Evolutionary conservation across 2,888 invertebrate species (phyloP).

Genomic region (Linyphia triangularis): DNA sequence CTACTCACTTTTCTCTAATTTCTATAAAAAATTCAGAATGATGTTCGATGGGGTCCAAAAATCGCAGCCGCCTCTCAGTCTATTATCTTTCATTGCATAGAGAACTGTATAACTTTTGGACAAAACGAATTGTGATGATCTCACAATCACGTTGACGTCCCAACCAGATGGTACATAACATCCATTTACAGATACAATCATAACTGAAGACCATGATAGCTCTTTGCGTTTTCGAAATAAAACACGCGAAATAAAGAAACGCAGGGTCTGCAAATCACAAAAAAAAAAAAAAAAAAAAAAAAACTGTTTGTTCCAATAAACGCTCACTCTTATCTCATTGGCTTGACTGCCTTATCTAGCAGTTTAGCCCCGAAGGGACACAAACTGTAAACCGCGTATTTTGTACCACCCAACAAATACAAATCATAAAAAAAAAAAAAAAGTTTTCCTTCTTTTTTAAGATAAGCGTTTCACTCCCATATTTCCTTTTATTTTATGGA

Average conservation of each 20-base stretch:
- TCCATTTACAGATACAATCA: background rate
- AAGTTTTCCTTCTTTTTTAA: slow-evolving; percentile 53
- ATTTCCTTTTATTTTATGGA: slow-evolving; percentile 70
- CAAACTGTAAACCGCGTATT: slow-evolving; percentile 66
- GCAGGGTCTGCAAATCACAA: background rate
- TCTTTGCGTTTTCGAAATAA: background rate
- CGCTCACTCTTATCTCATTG: slow-evolving; percentile 57
- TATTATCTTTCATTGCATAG: too few relatives aligned
- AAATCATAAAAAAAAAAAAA: slow-evolving; percentile 64
- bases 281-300: slow-evolving; percentile 24
- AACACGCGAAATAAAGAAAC: background rate
- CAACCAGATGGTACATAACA: too few relatives aligned
- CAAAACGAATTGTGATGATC: too few relatives aligned
- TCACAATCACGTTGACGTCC: too few relatives aligned
- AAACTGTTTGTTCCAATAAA: slow-evolving; percentile 66
- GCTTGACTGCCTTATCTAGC: slow-evolving; percentile 63
- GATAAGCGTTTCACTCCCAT: slow-evolving; percentile 61
- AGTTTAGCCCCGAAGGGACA: slow-evolving; percentile 67
- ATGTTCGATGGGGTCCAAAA: too few relatives aligned
- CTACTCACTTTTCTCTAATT: too few relatives aligned
- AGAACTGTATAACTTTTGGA: too few relatives aligned
- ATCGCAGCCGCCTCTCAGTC: too few relatives aligned
- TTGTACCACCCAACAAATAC: slow-evolving; percentile 20
- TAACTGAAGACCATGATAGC: background rate
- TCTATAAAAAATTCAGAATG: too few relatives aligned